phyloP scores from a whole-genome alignment of 2,797 vertebrate species.

The Pteropus rufus region DNA sequence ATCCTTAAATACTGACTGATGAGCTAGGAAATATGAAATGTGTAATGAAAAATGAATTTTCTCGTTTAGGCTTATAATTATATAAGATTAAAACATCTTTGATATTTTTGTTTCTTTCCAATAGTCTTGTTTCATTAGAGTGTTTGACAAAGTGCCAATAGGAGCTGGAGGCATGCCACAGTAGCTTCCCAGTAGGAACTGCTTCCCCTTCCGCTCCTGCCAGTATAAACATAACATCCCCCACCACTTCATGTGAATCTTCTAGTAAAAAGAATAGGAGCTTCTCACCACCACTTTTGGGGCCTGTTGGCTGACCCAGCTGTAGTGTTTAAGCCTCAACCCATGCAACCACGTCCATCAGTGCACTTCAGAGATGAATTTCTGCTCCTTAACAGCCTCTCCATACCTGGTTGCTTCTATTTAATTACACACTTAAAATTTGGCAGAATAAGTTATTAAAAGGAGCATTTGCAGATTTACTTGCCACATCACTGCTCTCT shows the following conservation, averaged over 20 bases:
- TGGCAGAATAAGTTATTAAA: not conserved
- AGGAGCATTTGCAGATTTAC: not conserved
- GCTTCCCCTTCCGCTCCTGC: not conserved
- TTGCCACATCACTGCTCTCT: not conserved
- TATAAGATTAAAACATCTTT: not conserved
- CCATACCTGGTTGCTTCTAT: not conserved
- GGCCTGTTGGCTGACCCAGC: not conserved
- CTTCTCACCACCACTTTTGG: not conserved
- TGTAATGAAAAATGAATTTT: not conserved
- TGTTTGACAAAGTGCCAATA: not conserved
- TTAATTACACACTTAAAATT: not conserved
- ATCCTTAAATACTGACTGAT: not conserved
- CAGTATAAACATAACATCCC: too few species aligned
- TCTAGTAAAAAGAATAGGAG: not conserved
- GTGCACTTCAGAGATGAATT: not conserved
- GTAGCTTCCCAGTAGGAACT: not conserved
- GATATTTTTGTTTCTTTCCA: not conserved
- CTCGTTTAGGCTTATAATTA: not conserved
- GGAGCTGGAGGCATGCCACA: not conserved
- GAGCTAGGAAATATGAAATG: not conserved
- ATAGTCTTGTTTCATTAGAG: not conserved
- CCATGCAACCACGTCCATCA: not conserved
- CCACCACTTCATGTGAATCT: accelerated
- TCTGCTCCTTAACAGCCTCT: not conserved
- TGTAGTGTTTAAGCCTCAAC: not conserved